Evolutionary conservation across 2,797 vertebrate genomes (phyloP), one percentile per base, ranked within the genome.

Genomic region (Lophura swinhoii): DNA sequence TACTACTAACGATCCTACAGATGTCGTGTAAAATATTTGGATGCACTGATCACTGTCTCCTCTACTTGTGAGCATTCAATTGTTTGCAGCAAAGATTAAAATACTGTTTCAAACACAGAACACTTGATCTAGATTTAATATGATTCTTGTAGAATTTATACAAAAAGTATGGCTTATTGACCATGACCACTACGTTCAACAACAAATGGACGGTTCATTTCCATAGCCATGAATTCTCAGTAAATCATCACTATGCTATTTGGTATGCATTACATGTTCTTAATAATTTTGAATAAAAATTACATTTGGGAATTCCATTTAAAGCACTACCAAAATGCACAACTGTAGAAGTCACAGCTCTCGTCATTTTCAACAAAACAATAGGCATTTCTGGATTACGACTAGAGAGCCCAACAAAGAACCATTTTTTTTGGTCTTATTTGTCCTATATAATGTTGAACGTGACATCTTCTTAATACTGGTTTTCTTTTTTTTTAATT

Each of bases 261-360:
- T 73, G 53, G 46, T 74, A 55, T 66, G 59, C 78, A 84, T 20
- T 35, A 66, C 0, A 1, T 64, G 26, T n/a, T 33, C 3, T 23
- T 13, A 63, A 80, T 88, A 84, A 80, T 87, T 62, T 74, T 39
- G 82, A 84, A 93, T 78, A 39, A 91, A 66, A 90, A 62, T 39
- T 74, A 73, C 9, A 56, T 87, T 53, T 78, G 53, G 49, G 23
- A 84, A 56, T 29, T 49, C 68, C 35, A 37, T 23, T 49, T 51
- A 48, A 51, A 86, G 39, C 63, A 83, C 60, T 85, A 62, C 28
- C 15, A 56, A 85, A 76, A 53, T 4, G 24, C 18, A 62, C 55
- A 69, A 69, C 24, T 51, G 22, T 2, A 51, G 43, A 76, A 81
- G 71, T 43, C 72, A 44, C 37, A 58, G 68, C 37, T 33, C 37